A percentile compares a stretch with the other conserved stretches of the same genome.
Evolutionary conservation across 92 coral and sea anemone genomes (phyloP).

Genomic region (Metridium senile): DNA sequence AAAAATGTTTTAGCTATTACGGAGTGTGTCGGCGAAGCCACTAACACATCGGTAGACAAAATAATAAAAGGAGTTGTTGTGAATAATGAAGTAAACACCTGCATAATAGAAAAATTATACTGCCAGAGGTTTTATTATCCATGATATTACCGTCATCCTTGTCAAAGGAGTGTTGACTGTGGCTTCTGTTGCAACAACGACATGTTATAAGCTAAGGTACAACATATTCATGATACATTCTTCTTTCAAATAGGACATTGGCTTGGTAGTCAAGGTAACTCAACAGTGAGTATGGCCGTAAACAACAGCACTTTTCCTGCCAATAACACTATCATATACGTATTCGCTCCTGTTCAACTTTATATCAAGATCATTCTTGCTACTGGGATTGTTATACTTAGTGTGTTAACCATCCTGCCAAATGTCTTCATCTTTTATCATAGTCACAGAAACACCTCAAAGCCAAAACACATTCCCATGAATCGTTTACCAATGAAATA

Average conservation of each 20-base stretch:
- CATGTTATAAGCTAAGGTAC: no score
- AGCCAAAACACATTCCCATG: neutral
- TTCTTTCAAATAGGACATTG: neutral
- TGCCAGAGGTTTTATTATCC: no score
- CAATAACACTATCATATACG: neutral
- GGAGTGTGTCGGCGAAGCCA: no score
- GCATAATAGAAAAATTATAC: no score
- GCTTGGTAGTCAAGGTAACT: neutral
- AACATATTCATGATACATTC: neutral
- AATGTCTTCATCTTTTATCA: neutral
- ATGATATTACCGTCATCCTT: no score
- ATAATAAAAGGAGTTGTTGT: no score
- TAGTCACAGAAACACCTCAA: neutral
- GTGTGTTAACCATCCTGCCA: neutral
- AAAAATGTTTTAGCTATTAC: no score
- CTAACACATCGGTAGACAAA: no score
- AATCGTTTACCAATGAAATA: neutral
- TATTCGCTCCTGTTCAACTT: neutral
- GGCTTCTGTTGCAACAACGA: no score
- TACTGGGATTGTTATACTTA: neutral
- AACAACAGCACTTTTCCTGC: neutral
- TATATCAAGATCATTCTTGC: neutral
- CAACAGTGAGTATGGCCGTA: neutral
- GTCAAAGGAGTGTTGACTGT: no score
- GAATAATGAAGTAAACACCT: no score